Base-by-base conservation (phyloP, 2,888 invertebrate species). In the Hyles lineata region DNA sequence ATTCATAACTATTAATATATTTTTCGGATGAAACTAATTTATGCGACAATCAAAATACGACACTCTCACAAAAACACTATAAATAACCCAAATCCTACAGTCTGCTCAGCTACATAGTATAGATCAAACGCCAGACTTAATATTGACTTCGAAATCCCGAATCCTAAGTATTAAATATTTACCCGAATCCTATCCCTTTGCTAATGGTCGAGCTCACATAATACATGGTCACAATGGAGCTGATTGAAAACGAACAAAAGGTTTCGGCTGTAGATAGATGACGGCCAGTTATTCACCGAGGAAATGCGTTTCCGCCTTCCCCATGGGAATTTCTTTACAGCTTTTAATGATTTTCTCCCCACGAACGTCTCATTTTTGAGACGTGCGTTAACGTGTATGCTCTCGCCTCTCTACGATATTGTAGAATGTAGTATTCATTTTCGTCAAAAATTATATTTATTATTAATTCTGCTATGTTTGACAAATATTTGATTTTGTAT, bases 221-320 rank as follows among this genome's bases (percentile, higher is more conserved):
- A 32, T 70, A 70, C 52, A 58, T 55, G 23, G 55, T 29, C 29
- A 70, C 70, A 70, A 70, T 70, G 32, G 70, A 60, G 59, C 35
- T 71, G 59, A 71, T 71, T 71, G 70, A 71, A 71, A 59, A 59
- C 70, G 70, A 23, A 71, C 59, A 71, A 71, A 71, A 71, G 70
- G 67, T 67, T 67, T 67, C 67, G 67, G 67, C 67, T 67, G 67
- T 67, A 67, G 67, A 67, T 67, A 67, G 23, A 67, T 67, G 67
- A 67, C 67, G 50, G 67, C 67, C 67, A 67, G 67, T 67, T 67
- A 67, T 67, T 67, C 67, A 67, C 67, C 67, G 67, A 50, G 67
- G 50, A 67, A 50, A 67, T 67, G 67, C 43, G 67, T 67, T 67
- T 67, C 67, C 67, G 67, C 43, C 67, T 15, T 43, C 67, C 67